Conservation (phyloP, 2,888 invertebrate genomes). For the Lamellibrachia satsuma region DNA sequence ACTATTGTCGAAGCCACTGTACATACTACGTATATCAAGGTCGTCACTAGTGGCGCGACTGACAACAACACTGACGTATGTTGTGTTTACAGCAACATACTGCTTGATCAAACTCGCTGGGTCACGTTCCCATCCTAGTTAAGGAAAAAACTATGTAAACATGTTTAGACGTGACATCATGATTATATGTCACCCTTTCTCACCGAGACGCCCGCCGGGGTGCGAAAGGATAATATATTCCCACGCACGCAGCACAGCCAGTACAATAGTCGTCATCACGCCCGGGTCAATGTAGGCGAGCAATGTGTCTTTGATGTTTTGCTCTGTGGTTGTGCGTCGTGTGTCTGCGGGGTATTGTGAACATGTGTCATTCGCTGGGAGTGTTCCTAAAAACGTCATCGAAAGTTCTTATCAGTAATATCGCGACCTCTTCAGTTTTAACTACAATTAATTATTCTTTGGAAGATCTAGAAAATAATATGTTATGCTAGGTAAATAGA, state of each 20-base stretch:
- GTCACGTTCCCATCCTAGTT: neutral
- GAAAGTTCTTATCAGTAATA: neutral
- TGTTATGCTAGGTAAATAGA: too few species aligned
- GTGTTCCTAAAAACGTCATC: neutral
- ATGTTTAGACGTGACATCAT: neutral
- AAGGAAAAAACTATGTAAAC: neutral
- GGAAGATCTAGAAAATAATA: too few species aligned
- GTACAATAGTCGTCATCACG: neutral
- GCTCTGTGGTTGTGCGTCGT: neutral
- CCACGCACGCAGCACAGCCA: neutral
- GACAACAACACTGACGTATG: neutral
- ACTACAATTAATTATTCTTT: too few species aligned
- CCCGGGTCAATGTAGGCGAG: neutral
- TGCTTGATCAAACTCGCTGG: neutral
- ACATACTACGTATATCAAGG: neutral
- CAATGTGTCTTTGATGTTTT: neutral
- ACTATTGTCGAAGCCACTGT: neutral
- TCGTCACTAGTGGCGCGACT: neutral
- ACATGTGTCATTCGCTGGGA: neutral
- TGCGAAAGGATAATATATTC: neutral
- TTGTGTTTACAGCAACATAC: neutral
- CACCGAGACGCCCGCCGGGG: neutral
- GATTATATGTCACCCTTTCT: neutral
- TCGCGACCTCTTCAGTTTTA: too few species aligned
- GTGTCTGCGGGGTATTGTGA: neutral